Conservation (phyloP, 2,113 vertebrate genomes). For the Silurus meridionalis region DNA sequence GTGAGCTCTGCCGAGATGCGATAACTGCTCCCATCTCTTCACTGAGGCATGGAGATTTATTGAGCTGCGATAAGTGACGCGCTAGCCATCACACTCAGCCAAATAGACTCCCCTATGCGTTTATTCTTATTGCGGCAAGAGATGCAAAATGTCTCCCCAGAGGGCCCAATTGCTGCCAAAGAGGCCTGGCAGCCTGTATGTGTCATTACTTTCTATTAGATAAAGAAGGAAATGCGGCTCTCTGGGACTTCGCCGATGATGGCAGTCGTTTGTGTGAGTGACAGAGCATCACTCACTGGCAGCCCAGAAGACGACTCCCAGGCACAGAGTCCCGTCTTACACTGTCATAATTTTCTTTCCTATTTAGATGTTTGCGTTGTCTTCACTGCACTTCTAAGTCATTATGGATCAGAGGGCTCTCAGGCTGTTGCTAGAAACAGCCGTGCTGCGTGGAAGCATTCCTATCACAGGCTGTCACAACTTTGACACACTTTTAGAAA, state of each 20-base stretch:
- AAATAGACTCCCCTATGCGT: conserved; percentile 82
- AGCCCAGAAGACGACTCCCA: conserved; percentile 48
- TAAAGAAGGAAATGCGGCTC: conserved; percentile 79
- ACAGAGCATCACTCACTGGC: conserved; percentile 74
- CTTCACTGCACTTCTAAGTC: conserved; percentile 47
- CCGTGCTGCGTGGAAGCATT: not conserved
- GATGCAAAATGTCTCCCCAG: conserved; percentile 71
- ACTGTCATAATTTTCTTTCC: conserved; percentile 53
- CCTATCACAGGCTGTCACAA: conserved; percentile 45
- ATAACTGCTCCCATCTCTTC: conserved; percentile 82
- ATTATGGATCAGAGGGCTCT: conserved; percentile 49
- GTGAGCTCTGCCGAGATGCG: conserved; percentile 79
- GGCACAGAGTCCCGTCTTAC: conserved; percentile 45
- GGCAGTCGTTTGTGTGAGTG: conserved; percentile 74
- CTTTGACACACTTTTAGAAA: conserved; percentile 17
- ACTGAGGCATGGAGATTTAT: conserved; percentile 86
- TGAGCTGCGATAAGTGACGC: conserved; percentile 81
- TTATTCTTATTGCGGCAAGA: conserved; percentile 86
- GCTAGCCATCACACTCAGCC: conserved; percentile 79
- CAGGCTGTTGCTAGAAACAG: conserved; percentile 35
- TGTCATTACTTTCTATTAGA: conserved; percentile 86
- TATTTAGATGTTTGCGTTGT: conserved; percentile 55
- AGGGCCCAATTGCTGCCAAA: conserved; percentile 65
- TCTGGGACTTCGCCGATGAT: conserved; percentile 68
- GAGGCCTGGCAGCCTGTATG: conserved; percentile 66